Evolutionary conservation across 2,888 invertebrate genomes (phyloP), one percentile per base, ranked within the genome.

Genomic region (Podotricha telesiphe): DNA sequence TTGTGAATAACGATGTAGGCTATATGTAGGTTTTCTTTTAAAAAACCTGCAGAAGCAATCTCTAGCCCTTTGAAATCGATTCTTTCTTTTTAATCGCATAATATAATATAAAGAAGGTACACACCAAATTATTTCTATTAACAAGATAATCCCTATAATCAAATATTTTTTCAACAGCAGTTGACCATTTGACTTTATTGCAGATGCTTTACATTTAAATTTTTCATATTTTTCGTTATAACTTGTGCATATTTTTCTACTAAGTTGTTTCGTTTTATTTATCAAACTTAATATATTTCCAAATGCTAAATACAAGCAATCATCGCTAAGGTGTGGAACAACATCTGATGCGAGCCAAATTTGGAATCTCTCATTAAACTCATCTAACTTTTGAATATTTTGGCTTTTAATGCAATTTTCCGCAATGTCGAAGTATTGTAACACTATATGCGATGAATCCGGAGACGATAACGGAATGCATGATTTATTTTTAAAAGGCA

Each of bases 231-330:
- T 63, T 34, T 67, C 56, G 13, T 72, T 68, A 65, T 40, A 69
- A 4, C 59, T 47, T 56, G 70, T 63, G 28, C 62, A 55, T 17
- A 73, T n/a, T 75, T 78, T 58, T 5, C 73, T 59, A 56, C 66
- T 71, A 15, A 75, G 50, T 5, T 69, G 71, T 53, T 74, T 77
- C 7, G 85, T 80, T 59, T 69, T 80, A 71, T 88, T 87, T 0
- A 86, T 71, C 63, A 91, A 75, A 19, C 87, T 81, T 0, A 94
- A 80, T 1, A 94, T 87, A 72, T 89, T 89, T 4, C 92, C 93
- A 8, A 94, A 87, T 4, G 90, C 94, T 4, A 94, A 86, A 76
- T 95, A 95, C 75, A 95, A 91, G 69, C 93, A 89, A 8, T 95
- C 94, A 75, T 95, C 95, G 61, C 88, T 88, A 19, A 95, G 86